Base-by-base conservation (phyloP, 2,113 vertebrate genomes). In the Callipepla californica region DNA sequence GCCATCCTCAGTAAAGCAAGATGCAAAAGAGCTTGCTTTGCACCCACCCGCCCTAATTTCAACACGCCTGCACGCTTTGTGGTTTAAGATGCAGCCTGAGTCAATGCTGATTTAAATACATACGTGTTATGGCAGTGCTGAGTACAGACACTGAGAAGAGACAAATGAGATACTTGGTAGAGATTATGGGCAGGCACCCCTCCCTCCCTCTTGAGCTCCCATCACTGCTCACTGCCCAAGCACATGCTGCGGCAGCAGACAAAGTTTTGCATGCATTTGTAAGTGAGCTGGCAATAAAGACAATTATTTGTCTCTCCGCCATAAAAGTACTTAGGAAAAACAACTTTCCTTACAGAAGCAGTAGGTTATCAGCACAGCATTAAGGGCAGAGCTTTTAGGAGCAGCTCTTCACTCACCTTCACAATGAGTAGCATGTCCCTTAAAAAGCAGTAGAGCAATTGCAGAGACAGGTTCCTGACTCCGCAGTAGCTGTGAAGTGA, bases 71-170 rank as follows among this genome's bases (percentile, higher is more conserved):
- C 34, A 38, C 82, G 28, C 47, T 87, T 51, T 91, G 85, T 40
- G 78, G 85, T 91, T 93, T 73, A 28, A 70, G 72, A 91, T 4
- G 1, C 32, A 82, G 63, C 63, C 72, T 74, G 87, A 95, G 78
- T 75, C 81, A 93, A 44, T 2, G 23, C 20, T 40, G 28, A 89
- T 66, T 92, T 91, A 80, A 89, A 92, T 25, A 55, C 72, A 74
- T 59, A 36, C 19, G 6, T 38, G 63, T 74, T 74, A 63, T 26
- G 51, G 73, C 92, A 94, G 85, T 47, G 77, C 68, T 83, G 68
- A 25, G 80, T 34, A 87, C 25, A 90, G 90, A 70, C 63, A 90
- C 72, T 30, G 68, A 59, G 89, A 59, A 94, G 92, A 94, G 50
- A 19, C 19, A 30, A 36, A 59, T 21, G 45, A 95, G 87, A 85